phyloP scores from a whole-genome alignment of 1,140 invertebrate genomes.

The Caligus rogercresseyi region DNA sequence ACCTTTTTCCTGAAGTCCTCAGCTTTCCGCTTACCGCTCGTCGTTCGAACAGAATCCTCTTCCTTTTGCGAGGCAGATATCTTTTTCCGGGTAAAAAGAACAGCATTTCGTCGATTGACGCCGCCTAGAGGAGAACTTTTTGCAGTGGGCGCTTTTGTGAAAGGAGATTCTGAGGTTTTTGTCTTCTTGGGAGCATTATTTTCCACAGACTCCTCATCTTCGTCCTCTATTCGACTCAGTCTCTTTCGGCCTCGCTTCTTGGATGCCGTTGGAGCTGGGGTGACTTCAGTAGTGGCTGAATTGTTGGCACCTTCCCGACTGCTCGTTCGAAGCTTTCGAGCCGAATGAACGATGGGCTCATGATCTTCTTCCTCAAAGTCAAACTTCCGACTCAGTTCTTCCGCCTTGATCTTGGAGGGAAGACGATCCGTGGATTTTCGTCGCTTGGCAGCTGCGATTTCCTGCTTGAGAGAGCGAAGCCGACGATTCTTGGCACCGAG shows the following conservation, averaged over 20 bases:
- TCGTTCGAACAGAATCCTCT: neutral
- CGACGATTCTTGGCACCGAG: constrained; percentile 23
- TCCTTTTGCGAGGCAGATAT: constrained; percentile 30
- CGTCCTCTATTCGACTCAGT: neutral
- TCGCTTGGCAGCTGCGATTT: constrained; percentile 30
- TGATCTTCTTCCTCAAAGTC: constrained; percentile 22
- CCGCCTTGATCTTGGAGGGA: neutral
- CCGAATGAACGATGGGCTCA: constrained; percentile 19
- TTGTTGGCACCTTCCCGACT: neutral
- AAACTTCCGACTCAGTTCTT: neutral
- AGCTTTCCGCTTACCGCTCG: neutral
- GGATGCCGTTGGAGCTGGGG: too few relatives aligned
- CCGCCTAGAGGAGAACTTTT: constrained; percentile 38
- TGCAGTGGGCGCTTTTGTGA: constrained; percentile 7
- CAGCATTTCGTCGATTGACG: constrained; percentile 62
- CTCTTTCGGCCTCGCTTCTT: constrained; percentile 25
- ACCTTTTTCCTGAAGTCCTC: neutral
- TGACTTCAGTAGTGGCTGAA: too few relatives aligned
- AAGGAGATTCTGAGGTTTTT: neutral
- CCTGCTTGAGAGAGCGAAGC: constrained; percentile 25
- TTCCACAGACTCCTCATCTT: constrained; percentile 21
- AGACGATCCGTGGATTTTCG: constrained; percentile 28
- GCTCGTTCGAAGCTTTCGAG: neutral
- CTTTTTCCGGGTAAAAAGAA: constrained; percentile 54
- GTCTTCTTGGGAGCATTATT: constrained; percentile 8